Percentiles rank a stretch among this genome's conserved stretches.
Evolutionary conservation across 1,140 invertebrate genomes (phyloP).

Genomic region (Frieseomelitta varia): DNA sequence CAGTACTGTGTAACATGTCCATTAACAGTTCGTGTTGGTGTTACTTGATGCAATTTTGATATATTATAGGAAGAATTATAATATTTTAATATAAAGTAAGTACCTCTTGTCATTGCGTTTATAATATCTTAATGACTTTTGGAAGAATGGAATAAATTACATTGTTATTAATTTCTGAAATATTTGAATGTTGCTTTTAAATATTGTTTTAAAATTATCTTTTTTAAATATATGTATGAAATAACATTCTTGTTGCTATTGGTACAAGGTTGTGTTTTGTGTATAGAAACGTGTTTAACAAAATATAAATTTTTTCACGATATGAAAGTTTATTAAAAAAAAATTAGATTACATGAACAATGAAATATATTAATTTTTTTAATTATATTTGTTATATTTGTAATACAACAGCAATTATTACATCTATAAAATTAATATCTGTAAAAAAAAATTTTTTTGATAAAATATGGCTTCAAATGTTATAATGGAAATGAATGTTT

Average conservation of each 20-base stretch:
- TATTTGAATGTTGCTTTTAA: neutral
- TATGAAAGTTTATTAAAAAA: neutral
- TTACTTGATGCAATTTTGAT: slow-evolving; percentile 43
- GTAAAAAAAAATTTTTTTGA: neutral
- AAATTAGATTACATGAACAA: neutral
- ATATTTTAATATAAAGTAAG: slow-evolving; percentile 44
- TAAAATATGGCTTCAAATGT: neutral
- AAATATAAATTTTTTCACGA: neutral
- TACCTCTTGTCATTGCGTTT: slow-evolving; percentile 11
- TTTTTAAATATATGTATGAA: no score
- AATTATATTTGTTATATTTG: neutral
- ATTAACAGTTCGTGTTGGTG: slow-evolving; percentile 37
- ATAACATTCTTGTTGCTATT: neutral
- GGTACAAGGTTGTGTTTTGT: neutral
- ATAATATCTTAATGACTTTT: neutral
- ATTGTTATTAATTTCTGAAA: neutral
- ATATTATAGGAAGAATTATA: slow-evolving; percentile 37
- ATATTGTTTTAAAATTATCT: neutral
- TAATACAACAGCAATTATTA: no score
- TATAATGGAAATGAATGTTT: neutral
- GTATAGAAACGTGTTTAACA: neutral
- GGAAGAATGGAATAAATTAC: neutral
- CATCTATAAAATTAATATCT: no score
- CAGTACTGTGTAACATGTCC: slow-evolving; percentile 37
- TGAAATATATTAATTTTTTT: neutral